phyloP scores from a whole-genome alignment of 1,140 invertebrate genomes.

The Schlechtendalia chinensis region DNA sequence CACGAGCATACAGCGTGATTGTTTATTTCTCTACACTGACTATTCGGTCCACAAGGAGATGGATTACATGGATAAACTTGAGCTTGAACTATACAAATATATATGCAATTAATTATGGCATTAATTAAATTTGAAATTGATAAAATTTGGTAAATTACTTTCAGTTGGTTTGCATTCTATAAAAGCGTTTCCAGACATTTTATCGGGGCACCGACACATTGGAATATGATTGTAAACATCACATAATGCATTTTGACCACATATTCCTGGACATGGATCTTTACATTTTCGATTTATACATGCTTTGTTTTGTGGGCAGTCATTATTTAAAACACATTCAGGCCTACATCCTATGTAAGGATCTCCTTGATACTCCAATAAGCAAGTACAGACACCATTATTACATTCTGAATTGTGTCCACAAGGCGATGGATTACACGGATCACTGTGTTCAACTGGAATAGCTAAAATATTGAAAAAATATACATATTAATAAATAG shows the following conservation, averaged over 20 bases:
- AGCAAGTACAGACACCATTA: constrained; percentile 68
- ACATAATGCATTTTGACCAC: constrained; percentile 70
- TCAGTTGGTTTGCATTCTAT: constrained; percentile 62
- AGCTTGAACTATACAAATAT: constrained; percentile 49
- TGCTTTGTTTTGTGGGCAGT: constrained; percentile 65
- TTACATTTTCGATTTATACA: constrained; percentile 74
- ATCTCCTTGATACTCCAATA: constrained; percentile 60
- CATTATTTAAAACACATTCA: constrained; percentile 67
- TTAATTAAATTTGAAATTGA: background rate
- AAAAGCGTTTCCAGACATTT: constrained; percentile 73
- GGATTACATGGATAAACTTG: constrained; percentile 58
- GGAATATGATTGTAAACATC: constrained; percentile 67
- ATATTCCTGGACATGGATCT: constrained; percentile 73
- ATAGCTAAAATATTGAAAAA: constrained; percentile 51
- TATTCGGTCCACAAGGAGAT: constrained; percentile 61
- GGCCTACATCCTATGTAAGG: constrained; percentile 65
- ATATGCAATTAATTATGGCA: background rate
- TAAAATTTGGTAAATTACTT: constrained; percentile 59
- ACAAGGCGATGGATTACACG: constrained; percentile 75
- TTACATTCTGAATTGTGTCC: constrained; percentile 75
- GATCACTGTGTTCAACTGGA: constrained; percentile 56
- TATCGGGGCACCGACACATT: constrained; percentile 67
- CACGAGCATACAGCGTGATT: constrained; percentile 69
- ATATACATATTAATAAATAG: background rate
- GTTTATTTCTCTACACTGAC: constrained; percentile 65